Conservation (phyloP, 2,113 vertebrate species). For the Chionomys nivalis region DNA sequence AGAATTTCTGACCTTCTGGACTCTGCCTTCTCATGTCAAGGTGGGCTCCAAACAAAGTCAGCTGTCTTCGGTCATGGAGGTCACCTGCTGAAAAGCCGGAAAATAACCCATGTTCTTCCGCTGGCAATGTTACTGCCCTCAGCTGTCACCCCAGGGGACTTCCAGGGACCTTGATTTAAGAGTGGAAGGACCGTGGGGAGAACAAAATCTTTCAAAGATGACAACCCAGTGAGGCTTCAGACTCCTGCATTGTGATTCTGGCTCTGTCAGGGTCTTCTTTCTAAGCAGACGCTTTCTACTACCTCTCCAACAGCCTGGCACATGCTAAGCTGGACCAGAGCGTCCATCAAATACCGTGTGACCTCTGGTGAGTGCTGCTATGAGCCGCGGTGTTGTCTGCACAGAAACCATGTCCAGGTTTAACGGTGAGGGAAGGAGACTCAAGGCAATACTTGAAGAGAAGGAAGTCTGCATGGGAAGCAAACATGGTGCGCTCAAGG, state of each 20-base stretch:
- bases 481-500: neutral
- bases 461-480: neutral
- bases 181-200: neutral
- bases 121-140: neutral
- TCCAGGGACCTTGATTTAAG: neutral
- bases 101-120: neutral
- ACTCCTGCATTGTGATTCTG: neutral
- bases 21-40: neutral
- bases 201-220: neutral
- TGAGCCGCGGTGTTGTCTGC: neutral
- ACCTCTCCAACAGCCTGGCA: neutral
- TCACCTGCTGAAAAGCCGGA: neutral
- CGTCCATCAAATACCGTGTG: neutral
- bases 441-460: neutral
- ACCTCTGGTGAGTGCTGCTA: neutral
- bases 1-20: neutral
- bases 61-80: neutral
- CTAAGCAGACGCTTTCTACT: neutral
- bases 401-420: neutral
- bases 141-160: neutral
- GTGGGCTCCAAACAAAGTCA: neutral
- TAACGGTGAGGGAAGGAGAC: neutral
- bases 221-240: neutral
- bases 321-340: neutral
- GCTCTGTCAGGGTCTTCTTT: slow-evolving; percentile 8